These are phyloP conservation scores for Trogon surrucura DNA, from an alignment of 2,113 vertebrate species.

Conservation along the genomic window DNA sequence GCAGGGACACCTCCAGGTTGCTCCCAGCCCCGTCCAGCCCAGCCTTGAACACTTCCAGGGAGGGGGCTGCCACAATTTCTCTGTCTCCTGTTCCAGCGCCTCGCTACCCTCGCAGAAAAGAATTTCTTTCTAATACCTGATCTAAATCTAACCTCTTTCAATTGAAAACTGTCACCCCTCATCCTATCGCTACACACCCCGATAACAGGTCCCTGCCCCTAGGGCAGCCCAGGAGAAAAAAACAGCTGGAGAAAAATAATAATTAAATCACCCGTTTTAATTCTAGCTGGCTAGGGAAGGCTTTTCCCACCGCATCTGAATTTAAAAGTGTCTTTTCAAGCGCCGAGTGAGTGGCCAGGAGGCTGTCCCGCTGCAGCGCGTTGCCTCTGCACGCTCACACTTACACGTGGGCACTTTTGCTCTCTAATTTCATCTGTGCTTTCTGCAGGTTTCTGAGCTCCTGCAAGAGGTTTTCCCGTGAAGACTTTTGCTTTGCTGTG, in stretches of 20 bases:
- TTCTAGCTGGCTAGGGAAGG: background rate
- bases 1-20: too few relatives aligned
- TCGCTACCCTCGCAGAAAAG: too few relatives aligned
- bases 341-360: accelerated
- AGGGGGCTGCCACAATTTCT: background rate
- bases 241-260: accelerated
- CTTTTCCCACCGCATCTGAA: background rate
- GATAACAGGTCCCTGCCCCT: background rate
- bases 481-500: background rate
- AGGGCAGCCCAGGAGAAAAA: too few relatives aligned
- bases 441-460: background rate
- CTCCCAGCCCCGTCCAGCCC: background rate
- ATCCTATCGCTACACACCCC: background rate
- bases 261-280: accelerated
- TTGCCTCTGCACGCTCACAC: background rate
- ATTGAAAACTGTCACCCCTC: too few relatives aligned
- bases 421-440: background rate
- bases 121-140: too few relatives aligned
- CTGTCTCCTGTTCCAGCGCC: background rate
- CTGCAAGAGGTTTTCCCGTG: background rate
- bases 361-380: background rate
- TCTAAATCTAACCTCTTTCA: too few relatives aligned
- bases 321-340: background rate
- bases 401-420: background rate
- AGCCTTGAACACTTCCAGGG: background rate